phyloP scores from a whole-genome alignment of 2,797 vertebrate genomes.

The Antrozous pallidus region DNA sequence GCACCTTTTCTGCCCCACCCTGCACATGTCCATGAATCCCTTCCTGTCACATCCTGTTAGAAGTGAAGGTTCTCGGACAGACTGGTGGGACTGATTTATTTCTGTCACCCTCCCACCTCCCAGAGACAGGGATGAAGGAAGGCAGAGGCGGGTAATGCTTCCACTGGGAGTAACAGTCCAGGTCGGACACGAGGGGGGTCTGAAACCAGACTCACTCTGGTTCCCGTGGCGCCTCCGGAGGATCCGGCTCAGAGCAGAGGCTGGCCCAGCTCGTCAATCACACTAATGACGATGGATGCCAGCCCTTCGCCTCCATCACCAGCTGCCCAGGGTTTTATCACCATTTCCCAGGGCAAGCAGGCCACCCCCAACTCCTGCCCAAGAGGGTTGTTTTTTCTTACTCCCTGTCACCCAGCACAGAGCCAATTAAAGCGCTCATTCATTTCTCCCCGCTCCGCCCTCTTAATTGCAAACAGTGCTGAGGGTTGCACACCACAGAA shows the following conservation, averaged over 20 bases:
- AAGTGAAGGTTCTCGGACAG: neutral
- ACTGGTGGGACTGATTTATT: neutral
- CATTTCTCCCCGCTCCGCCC: constrained; percentile 48
- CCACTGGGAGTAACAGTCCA: neutral
- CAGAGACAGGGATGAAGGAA: neutral
- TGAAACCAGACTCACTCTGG: neutral
- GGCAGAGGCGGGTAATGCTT: neutral
- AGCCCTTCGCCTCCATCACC: neutral
- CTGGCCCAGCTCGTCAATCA: neutral
- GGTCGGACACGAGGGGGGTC: neutral
- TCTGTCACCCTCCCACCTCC: neutral
- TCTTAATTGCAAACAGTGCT: constrained; percentile 65
- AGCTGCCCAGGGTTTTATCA: constrained; percentile 50
- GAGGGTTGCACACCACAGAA: constrained; percentile 55
- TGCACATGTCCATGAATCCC: neutral
- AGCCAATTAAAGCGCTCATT: constrained; percentile 64
- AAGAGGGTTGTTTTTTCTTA: neutral
- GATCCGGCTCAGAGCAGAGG: neutral
- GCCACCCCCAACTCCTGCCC: neutral
- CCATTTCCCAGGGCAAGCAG: constrained; percentile 33
- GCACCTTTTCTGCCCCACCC: neutral
- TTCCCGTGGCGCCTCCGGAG: neutral
- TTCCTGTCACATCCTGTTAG: neutral
- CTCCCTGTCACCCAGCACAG: constrained; percentile 11
- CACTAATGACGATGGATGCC: constrained; percentile 34